Evolutionary conservation across 2,797 vertebrate genomes (phyloP).

Genomic region (Helostoma temminkii): DNA sequence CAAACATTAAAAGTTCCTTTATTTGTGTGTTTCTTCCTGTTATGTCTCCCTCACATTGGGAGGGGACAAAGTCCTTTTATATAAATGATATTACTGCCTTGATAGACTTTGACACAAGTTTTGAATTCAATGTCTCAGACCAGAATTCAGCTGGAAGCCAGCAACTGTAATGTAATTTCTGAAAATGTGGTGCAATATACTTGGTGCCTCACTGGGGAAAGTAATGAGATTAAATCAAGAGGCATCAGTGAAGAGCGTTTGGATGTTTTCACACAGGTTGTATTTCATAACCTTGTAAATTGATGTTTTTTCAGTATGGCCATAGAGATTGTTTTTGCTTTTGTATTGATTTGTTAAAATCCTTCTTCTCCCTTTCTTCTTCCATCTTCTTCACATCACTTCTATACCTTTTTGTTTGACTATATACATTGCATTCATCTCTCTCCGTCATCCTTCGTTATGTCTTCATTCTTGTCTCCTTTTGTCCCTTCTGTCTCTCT

Average conservation of each 20-base stretch:
- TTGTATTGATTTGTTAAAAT: conserved; percentile 35
- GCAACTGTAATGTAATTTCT: conserved; percentile 25
- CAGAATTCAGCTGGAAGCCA: conserved; percentile 1
- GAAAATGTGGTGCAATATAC: conserved; percentile 15
- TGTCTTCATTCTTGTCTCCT: neutral
- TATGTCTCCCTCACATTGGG: neutral
- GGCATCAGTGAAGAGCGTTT: conserved; percentile 14
- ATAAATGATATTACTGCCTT: neutral
- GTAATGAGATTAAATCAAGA: conserved; percentile 26
- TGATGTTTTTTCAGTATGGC: conserved; percentile 8
- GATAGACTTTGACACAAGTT: conserved; percentile 5
- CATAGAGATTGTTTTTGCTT: conserved; percentile 17
- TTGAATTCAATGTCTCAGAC: conserved; percentile 3
- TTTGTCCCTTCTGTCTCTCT: conserved; percentile 26
- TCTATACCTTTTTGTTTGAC: neutral
- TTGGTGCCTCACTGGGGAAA: conserved; percentile 5
- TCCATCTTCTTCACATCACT: neutral
- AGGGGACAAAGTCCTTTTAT: neutral
- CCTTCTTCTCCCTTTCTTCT: neutral
- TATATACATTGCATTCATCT: neutral
- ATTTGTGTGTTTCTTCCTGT: neutral
- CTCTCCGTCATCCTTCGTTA: neutral
- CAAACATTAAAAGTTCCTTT: neutral
- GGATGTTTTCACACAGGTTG: conserved; percentile 34
- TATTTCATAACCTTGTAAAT: conserved; percentile 31